These are phyloP conservation scores for Helogale parvula DNA, from an alignment of 2,113 vertebrate genomes.

Conservation along the genomic window DNA sequence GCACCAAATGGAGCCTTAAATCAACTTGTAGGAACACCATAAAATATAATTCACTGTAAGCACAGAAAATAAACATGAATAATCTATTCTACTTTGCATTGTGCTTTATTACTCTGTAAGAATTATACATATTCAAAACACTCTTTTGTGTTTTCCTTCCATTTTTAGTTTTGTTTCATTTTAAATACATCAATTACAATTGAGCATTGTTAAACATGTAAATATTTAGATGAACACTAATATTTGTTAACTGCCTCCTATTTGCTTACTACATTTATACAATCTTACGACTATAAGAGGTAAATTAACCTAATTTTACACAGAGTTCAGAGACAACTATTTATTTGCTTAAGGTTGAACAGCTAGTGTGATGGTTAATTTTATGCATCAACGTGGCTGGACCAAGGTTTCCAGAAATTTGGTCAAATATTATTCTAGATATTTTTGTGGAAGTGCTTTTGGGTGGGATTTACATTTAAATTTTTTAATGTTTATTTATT, in stretches of 20 bases:
- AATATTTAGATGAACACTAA: neutral
- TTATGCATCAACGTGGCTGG: neutral
- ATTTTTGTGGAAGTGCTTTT: neutral
- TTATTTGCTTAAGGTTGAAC: neutral
- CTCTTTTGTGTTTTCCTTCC: neutral
- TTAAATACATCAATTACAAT: neutral
- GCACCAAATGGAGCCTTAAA: neutral
- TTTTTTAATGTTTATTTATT: too few relatives aligned
- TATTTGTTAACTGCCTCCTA: neutral
- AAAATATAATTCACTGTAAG: constrained; percentile 5
- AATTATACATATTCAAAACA: neutral
- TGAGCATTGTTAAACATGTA: neutral
- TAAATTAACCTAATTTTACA: neutral
- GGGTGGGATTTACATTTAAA: neutral
- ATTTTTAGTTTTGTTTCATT: constrained; percentile 10
- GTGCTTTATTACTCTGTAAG: neutral
- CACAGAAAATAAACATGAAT: neutral
- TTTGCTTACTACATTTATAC: neutral
- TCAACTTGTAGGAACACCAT: constrained; percentile 3
- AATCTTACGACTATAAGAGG: neutral
- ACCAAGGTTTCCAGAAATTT: neutral
- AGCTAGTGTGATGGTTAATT: neutral
- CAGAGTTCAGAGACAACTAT: neutral
- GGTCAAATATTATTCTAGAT: neutral
- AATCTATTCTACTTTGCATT: neutral